Conservation (phyloP, 2,888 invertebrate genomes). For the Notodonta ziczac region DNA sequence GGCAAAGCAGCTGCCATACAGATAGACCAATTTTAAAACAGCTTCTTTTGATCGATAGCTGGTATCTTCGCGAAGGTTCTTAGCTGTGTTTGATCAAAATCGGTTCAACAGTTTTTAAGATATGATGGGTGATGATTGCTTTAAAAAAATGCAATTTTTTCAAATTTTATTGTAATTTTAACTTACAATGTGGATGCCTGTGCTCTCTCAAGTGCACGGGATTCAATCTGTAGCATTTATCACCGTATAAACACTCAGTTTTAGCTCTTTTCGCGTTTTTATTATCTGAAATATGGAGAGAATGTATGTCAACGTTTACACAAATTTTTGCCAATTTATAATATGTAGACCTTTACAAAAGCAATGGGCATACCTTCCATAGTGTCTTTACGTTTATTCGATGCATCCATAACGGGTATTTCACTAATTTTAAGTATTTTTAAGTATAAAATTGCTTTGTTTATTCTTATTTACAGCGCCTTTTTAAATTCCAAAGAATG, state of each 20-base stretch:
- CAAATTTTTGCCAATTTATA: constrained; percentile 5
- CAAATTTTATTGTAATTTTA: background rate
- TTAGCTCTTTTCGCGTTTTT: constrained; percentile 62
- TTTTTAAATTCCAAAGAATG: too few relatives aligned
- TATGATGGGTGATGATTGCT: too few relatives aligned
- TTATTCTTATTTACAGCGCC: background rate
- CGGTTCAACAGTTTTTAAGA: too few relatives aligned
- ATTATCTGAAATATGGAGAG: constrained; percentile 52
- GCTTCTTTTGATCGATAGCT: too few relatives aligned
- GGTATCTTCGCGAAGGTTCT: too few relatives aligned
- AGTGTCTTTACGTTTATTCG: constrained; percentile 50
- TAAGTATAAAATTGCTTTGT: background rate
- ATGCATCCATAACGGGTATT: constrained; percentile 42
- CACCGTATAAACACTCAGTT: constrained; percentile 89
- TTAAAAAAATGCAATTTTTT: too few relatives aligned
- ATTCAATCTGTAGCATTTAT: constrained; percentile 92
- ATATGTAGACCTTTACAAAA: background rate
- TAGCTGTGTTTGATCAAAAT: too few relatives aligned
- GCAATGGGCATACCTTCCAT: constrained; percentile 45
- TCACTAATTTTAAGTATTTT: constrained; percentile 1
- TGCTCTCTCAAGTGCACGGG: constrained; percentile 93
- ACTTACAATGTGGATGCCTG: constrained; percentile 91
- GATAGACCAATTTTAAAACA: too few relatives aligned
- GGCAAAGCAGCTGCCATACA: too few relatives aligned
- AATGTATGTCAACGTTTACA: background rate